Evolutionary conservation across 2,113 vertebrate genomes (phyloP), one percentile per base, ranked within the genome.

Genomic region (Muscicapa adusta): DNA sequence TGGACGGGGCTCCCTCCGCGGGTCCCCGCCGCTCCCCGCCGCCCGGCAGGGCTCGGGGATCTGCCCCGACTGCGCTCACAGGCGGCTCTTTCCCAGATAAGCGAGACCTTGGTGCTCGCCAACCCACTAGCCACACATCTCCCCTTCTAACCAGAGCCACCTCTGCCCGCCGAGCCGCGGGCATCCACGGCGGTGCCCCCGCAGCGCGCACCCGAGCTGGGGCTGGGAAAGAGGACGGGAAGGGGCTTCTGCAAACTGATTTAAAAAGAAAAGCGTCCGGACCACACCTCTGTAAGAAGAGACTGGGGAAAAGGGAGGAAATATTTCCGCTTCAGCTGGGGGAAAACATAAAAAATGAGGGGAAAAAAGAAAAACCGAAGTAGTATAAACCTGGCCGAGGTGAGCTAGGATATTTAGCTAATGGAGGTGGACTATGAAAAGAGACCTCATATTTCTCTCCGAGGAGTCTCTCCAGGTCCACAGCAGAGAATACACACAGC

Each of bases 361-460:
- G 28, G 18, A 1, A 0, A 5, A 24, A 53, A 36, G 8, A 20
- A 77, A 81, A 93, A 11, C 23, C 45, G 18, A 42, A 14, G 61
- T 31, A n/a, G 54, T 60, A 43, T 77, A 83, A 94, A 18, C 61
- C 75, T 61, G 26, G 67, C 42, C 33, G 87, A 91, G 74, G 87
- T 60, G 89, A 89, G 67, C 71, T 34, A 72, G 93, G 65, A 73
- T 85, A 79, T 88, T 89, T 85, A 79, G 74, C 34, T 94, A 72
- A 85, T 54, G 78, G 87, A 95, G 63, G 93, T 82, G 71, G 63
- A 85, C 87, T 93, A 48, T 94, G 94, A 89, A 95, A 92, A 88
- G 93, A 90, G 88, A 94, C 88, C 92, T 94, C 96, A 78, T 88
- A 91, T 92, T 95, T 96, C 87, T 93, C 91, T 96, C 93, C 34